These are phyloP conservation scores for Aporophyla nigra DNA, from an alignment of 2,888 invertebrate species.

Conservation along the genomic window DNA sequence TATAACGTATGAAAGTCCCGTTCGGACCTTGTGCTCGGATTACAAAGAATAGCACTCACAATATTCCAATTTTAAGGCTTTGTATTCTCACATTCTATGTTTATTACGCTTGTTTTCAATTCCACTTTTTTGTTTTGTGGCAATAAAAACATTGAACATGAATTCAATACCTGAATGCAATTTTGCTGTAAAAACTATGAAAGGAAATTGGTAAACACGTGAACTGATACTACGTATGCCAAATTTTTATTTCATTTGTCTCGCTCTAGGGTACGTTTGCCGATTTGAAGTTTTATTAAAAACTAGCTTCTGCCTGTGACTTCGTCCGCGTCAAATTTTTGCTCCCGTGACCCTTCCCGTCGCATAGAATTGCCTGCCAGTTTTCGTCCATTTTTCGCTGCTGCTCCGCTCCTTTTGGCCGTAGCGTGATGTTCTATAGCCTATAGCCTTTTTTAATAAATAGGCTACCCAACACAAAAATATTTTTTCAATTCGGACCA, in stretches of 20 bases:
- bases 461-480: no score
- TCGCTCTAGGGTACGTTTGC: not conserved
- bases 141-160: constrained; percentile 16
- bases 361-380: no score
- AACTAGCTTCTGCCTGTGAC: no score
- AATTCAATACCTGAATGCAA: constrained; percentile 36
- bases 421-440: no score
- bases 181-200: constrained; percentile 32
- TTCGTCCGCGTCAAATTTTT: no score
- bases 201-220: constrained; percentile 15
- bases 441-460: no score
- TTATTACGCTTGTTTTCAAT: constrained; percentile 22
- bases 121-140: constrained; percentile 12
- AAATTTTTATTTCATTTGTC: constrained; percentile 3
- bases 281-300: constrained; percentile 1
- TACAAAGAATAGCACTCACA: constrained; percentile 72
- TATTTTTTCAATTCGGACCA: no score
- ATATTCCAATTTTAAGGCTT: constrained; percentile 64
- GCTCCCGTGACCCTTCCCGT: no score
- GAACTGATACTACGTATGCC: constrained; percentile 7
- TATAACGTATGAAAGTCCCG: constrained; percentile 25
- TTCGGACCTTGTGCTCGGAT: constrained; percentile 46
- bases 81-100: constrained; percentile 28
- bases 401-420: no score
- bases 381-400: no score